Base-by-base conservation (phyloP, 2,888 invertebrate genomes). In the Caenorhabditis imperialis region DNA sequence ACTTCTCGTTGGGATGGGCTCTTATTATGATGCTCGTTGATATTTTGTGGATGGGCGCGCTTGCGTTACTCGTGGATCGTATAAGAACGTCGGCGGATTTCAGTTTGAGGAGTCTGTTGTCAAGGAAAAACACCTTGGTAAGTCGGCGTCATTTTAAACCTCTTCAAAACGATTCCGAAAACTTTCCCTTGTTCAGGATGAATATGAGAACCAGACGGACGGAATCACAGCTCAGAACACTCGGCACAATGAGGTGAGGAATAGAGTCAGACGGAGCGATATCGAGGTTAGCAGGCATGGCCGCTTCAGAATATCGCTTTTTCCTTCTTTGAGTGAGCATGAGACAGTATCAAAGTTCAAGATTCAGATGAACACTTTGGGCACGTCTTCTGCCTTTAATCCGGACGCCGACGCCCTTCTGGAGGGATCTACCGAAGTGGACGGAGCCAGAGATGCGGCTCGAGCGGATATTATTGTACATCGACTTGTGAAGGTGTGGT, bases 21-120 rank as follows among this genome's bases (percentile, higher is more conserved):
- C 50, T 85, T 6, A 30, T 86, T 3, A 84, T 86, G 85, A 71
- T 86, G 44, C 65, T 86, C 25, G 58, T 86, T 14, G 86, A 86
- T 58, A 76, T 82, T 16, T 1, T 80, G 0, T 71, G 71, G 77
- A 80, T 80, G 80, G 42, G 51, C 1, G 44, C 40, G 6, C 45
- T 55, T 16, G 57, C 73, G 4, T 33, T 78, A 18, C 10, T 78
- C 37, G 62, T 78, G 14, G 80, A 80, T 53, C 38, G 61, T 10
- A 37, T 75, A 23, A 27, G 67, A 33, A 69, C 62, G 7, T 55
- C 63, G 5, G 50, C 60, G 14, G 80, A 80, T 53, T 74, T 74
- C 53, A 72, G 57, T 47, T 27, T 77, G 10, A 33, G 63, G 23
- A 57, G 47, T 2, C 33, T 71, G 22, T 74, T 65, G 25, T 37